Evolutionary conservation across 2,113 vertebrate species (phyloP), one percentile per base, ranked within the genome.

Genomic region (Scophthalmus maximus): DNA sequence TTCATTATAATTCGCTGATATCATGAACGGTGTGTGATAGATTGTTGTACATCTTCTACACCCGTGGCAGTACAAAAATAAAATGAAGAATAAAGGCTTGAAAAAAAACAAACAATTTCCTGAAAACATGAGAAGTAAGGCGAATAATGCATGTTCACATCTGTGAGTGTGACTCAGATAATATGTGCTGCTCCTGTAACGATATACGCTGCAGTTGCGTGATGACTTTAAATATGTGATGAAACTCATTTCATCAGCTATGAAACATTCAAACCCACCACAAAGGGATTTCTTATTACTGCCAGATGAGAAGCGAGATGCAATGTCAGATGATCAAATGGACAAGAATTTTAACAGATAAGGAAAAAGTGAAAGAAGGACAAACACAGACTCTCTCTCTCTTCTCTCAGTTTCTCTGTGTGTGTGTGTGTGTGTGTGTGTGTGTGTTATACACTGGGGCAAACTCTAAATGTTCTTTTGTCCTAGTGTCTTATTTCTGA

Each of bases 211-310:
- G 47, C 30, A 38, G 61, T 61, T 46, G 64, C 44, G 4, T 73
- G 80, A 81, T 44, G 38, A n/a, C 36, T 49, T 38, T 25, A 73
- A 59, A 49, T 75, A 58, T 36, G 6, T 66, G 53, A 59, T 57
- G 46, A 64, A 59, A 49, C 27, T 53, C 15, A 68, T 57, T 51
- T 40, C 29, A 57, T 62, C 67, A 64, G 30, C 62, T 36, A 80
- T 82, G 27, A 83, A 88, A 80, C 26, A 86, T 79, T 70, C 10
- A 85, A 76, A 76, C 63, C 17, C 26, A 26, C 8, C 8, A 22
- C 42, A 53, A 74, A 85, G 30, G 15, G 22, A 78, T 52, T 70
- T 68, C 26, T 61, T 62, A 63, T 84, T 89, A 58, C 30, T 44
- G 65, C 61, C 73, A 86, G 53, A 78, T 78, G 70, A 77, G 57